Evolutionary conservation across 2,888 invertebrate species (phyloP), one percentile per base, ranked within the genome.

Genomic region (Chrysodeixis includens): DNA sequence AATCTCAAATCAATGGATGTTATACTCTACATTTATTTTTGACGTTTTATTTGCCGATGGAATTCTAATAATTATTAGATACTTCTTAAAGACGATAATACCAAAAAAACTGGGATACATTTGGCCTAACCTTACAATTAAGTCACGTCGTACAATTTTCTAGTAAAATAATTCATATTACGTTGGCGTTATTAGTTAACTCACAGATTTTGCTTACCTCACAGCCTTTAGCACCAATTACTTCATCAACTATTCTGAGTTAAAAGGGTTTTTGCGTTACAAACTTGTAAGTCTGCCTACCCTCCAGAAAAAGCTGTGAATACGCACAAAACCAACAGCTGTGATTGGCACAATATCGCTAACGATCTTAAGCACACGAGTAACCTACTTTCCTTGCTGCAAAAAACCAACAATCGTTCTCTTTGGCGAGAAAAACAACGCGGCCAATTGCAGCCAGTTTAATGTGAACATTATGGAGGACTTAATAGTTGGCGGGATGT

Each of bases 301-400:
- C 40, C 30, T 4, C 5, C 56, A 63, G 53, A 62, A 71, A 70
- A 71, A 74, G 46, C 51, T 16, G 8, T 16, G 26, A 52, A 49
- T 75, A 71, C 71, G 77, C 66, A 69, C 58, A 71, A 74, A 83
- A 80, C 64, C 60, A 69, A 52, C 80, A 78, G 68, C 75, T 77
- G 76, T 79, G 82, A 82, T 83, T 84, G 83, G 76, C 81, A 81
- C 80, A 80, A 75, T 80, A 76, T 80, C 79, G 81, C 71, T 88
- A 87, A 85, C 86, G 88, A 84, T 81, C 84, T 75, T 76, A 76
- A 82, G 73, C 79, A 78, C 76, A 79, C 82, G 74, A 79, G 69
- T 87, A 84, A 87, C 88, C 88, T 76, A 86, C 87, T 86, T 87
- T 86, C 84, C 71, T 62, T 56, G n/a, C 14, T 0, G 76, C 78